Evolutionary conservation across 2,113 vertebrate genomes (phyloP).

Genomic region (Laterallus jamaicensis): DNA sequence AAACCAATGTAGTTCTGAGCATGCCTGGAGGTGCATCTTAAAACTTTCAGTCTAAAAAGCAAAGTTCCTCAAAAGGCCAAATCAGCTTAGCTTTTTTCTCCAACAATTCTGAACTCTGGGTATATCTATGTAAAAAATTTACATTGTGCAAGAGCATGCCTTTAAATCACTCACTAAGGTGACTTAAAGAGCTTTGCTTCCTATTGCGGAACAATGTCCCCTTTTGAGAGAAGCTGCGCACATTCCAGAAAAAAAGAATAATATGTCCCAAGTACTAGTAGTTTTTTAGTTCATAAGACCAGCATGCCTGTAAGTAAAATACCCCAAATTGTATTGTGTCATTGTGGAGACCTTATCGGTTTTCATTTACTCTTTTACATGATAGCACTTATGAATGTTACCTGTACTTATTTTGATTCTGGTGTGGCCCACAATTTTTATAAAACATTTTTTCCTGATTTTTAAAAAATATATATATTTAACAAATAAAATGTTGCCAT

Average conservation of each 20-base stretch:
- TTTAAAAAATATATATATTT: not conserved
- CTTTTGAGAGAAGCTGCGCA: not conserved
- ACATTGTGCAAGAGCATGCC: not conserved
- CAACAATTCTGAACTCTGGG: not conserved
- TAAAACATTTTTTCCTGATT: not conserved
- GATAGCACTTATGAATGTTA: not conserved
- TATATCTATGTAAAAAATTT: not conserved
- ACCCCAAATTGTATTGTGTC: not conserved
- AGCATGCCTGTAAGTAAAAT: not conserved
- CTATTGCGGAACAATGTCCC: not conserved
- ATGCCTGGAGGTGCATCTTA: not conserved
- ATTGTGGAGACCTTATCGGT: not conserved
- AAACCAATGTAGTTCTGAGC: not conserved
- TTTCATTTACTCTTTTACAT: not conserved
- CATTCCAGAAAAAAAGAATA: rapidly evolving
- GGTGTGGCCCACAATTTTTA: not conserved
- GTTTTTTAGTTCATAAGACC: not conserved
- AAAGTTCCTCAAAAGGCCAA: not conserved
- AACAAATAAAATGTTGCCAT: not conserved
- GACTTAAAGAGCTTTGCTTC: not conserved
- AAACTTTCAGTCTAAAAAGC: not conserved
- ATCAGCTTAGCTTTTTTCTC: not conserved
- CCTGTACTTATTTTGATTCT: not conserved
- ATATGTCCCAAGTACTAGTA: not conserved
- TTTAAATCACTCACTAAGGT: not conserved